Evolutionary conservation across 2,797 vertebrate genomes (phyloP).

Genomic region (Sitta carolinensis): DNA sequence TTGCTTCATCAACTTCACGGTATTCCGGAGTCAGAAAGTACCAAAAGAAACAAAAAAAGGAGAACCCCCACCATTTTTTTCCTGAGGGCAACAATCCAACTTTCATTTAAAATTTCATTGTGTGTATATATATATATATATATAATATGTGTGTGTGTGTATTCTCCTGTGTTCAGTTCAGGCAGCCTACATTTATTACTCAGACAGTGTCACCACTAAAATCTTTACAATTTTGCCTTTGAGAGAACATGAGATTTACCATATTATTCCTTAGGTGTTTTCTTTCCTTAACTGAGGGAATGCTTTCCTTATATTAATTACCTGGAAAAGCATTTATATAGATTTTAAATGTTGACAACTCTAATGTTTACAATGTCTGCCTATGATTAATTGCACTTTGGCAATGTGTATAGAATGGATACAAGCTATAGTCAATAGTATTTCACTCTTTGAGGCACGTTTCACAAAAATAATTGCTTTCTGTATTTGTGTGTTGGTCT

Average conservation of each 20-base stretch:
- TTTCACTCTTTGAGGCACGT: neutral
- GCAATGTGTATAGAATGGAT: neutral
- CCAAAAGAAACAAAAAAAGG: neutral
- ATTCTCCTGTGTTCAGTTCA: neutral
- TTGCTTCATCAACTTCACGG: neutral
- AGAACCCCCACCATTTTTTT: neutral
- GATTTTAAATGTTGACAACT: neutral
- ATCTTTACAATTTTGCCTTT: constrained; percentile 39
- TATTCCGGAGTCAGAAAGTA: neutral
- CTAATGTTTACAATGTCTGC: neutral
- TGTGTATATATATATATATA: neutral
- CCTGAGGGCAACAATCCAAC: neutral
- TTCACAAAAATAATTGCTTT: constrained; percentile 29
- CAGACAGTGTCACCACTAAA: constrained; percentile 1
- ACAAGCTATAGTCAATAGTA: neutral
- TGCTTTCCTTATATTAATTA: neutral
- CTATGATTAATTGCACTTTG: constrained; percentile 1
- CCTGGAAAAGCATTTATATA: neutral
- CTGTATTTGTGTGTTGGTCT: neutral
- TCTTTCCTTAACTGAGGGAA: neutral
- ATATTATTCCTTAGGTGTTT: neutral
- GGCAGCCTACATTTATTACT: constrained; percentile 19
- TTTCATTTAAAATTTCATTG: neutral
- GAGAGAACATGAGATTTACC: neutral
- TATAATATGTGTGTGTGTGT: neutral